These are phyloP conservation scores for Chaetoderma sp. DNA, from an alignment of 2,888 invertebrate species.

Conservation along the genomic window DNA sequence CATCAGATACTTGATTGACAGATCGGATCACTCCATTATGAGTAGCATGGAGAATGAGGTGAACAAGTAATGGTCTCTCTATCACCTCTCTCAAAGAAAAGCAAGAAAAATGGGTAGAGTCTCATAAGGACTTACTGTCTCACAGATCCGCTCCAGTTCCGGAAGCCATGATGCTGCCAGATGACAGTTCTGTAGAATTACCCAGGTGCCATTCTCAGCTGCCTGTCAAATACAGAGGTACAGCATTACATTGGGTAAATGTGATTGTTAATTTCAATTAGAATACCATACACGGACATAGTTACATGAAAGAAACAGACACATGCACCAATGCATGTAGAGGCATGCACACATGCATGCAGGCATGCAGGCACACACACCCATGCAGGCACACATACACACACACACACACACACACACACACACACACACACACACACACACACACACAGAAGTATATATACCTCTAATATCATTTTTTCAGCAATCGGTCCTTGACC, in stretches of 20 bases:
- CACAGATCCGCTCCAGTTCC: constrained; percentile 67
- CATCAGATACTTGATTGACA: too few species aligned
- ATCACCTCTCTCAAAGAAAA: too few species aligned
- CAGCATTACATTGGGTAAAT: neutral
- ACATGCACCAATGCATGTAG: too few species aligned
- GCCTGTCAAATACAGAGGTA: constrained; percentile 42
- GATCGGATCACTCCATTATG: too few species aligned
- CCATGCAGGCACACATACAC: too few species aligned
- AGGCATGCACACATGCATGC: too few species aligned
- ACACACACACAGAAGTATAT: neutral
- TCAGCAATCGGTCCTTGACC: constrained; percentile 70
- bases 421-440: neutral
- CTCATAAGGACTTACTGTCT: constrained; percentile 57
- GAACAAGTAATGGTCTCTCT: too few species aligned
- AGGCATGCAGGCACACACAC: too few species aligned
- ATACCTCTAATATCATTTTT: constrained; percentile 62
- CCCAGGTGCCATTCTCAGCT: constrained; percentile 65
- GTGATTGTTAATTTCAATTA: neutral
- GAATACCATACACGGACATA: neutral
- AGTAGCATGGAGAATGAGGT: too few species aligned
- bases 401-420: neutral
- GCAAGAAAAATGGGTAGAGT: too few species aligned
- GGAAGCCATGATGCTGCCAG: constrained; percentile 68
- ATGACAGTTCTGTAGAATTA: constrained; percentile 69
- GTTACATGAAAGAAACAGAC: too few species aligned